Percentiles rank a stretch among this genome's conserved stretches.
Evolutionary conservation across 2,888 invertebrate genomes (phyloP).

Genomic region (Oasisia sp.): DNA sequence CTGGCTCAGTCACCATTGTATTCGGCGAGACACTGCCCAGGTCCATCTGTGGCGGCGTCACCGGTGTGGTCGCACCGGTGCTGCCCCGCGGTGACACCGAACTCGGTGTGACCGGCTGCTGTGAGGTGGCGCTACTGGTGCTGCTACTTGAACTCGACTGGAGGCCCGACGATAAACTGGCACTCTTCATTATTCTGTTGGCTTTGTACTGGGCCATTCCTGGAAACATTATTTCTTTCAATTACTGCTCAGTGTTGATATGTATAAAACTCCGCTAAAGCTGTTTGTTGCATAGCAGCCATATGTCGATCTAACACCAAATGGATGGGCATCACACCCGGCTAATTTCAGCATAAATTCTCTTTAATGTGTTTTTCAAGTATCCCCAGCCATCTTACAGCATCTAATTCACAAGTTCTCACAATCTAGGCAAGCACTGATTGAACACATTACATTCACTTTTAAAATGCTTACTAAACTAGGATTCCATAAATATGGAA

Average conservation of each 20-base stretch:
- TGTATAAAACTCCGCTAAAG: too few relatives aligned
- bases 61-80: background rate
- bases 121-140: conserved; percentile 8
- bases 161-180: background rate
- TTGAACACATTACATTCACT: too few relatives aligned
- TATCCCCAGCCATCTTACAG: too few relatives aligned
- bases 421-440: too few relatives aligned
- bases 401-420: too few relatives aligned
- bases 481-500: too few relatives aligned
- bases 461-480: too few relatives aligned
- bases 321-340: too few relatives aligned
- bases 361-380: too few relatives aligned
- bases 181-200: conserved; percentile 7
- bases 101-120: background rate
- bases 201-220: conserved; percentile 14
- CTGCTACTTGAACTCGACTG: background rate
- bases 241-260: background rate
- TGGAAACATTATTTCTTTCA: background rate
- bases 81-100: background rate
- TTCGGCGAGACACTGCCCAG: conserved; percentile 19
- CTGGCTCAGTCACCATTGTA: conserved; percentile 26
- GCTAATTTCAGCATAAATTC: too few relatives aligned
- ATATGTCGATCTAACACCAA: too few relatives aligned
- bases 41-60: conserved; percentile 25
- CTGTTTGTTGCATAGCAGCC: too few relatives aligned